A percentile compares a stretch with the other conserved stretches of the same genome.
Evolutionary conservation across 2,113 vertebrate genomes (phyloP).

Genomic region (Shinisaurus crocodilurus): DNA sequence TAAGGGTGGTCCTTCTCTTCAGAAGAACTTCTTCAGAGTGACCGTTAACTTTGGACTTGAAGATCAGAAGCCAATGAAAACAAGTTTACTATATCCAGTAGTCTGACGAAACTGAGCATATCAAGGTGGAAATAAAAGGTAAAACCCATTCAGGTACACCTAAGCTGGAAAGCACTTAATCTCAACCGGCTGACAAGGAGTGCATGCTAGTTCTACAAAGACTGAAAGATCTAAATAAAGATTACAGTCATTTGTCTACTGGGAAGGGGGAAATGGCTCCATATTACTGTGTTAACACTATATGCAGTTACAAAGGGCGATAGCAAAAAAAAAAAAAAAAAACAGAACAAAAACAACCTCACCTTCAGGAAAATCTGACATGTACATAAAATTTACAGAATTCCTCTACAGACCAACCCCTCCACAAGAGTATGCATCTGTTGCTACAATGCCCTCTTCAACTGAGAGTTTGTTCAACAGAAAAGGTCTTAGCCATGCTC

Average conservation of each 20-base stretch:
- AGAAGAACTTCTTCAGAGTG: constrained; percentile 68
- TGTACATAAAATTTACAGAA: constrained; percentile 61
- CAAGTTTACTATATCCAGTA: constrained; percentile 57
- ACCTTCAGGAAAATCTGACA: constrained; percentile 70
- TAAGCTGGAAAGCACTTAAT: constrained; percentile 66
- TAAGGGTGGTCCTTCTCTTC: constrained; percentile 71
- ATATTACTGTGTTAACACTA: constrained; percentile 62
- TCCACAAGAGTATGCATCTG: constrained; percentile 74
- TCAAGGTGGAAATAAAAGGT: constrained; percentile 57
- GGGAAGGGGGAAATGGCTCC: constrained; percentile 51
- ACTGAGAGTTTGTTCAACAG: constrained; percentile 8
- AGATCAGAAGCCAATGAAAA: constrained; percentile 70
- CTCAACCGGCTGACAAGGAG: constrained; percentile 68
- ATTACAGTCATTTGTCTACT: constrained; percentile 66
- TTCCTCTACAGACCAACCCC: constrained; percentile 68
- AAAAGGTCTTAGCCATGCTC: constrained; percentile 49
- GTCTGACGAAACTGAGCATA: constrained; percentile 61
- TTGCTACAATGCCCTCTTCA: constrained; percentile 65
- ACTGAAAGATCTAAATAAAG: constrained; percentile 58
- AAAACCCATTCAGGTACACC: constrained; percentile 53
- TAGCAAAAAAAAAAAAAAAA: constrained; percentile 61
- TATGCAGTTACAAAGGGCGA: constrained; percentile 67
- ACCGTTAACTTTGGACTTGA: constrained; percentile 58
- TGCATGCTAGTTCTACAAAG: constrained; percentile 72
- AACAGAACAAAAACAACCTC: constrained; percentile 49